A percentile compares a stretch with the other conserved stretches of the same genome.
These are phyloP conservation scores for Aythya baeri DNA, from an alignment of 2,113 vertebrate genomes.

Conservation along the genomic window DNA sequence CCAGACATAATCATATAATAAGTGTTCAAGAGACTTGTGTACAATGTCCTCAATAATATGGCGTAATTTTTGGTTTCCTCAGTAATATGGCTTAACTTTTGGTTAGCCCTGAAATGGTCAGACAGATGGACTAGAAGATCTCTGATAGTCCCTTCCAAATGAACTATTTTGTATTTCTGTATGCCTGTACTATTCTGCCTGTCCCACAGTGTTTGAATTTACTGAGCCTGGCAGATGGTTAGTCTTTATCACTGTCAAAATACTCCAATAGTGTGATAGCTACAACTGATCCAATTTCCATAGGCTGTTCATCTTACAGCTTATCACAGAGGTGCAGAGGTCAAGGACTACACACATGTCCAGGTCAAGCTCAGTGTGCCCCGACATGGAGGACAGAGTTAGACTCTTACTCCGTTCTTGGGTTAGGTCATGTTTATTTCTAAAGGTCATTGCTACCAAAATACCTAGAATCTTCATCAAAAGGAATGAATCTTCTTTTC, in stretches of 20 bases:
- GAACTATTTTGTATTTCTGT: neutral
- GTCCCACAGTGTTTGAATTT: neutral
- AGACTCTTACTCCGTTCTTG: neutral
- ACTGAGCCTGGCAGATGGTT: neutral
- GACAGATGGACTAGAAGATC: neutral
- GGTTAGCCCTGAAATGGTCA: neutral
- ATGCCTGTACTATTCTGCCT: neutral
- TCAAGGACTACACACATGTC: neutral
- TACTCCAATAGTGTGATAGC: neutral
- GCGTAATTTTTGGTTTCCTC: too few species aligned
- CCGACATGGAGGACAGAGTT: neutral
- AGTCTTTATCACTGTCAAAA: neutral
- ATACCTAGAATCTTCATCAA: neutral
- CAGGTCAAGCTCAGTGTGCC: neutral
- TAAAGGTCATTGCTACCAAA: neutral
- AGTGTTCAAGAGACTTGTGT: too few species aligned
- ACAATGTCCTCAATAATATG: too few species aligned
- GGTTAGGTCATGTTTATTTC: neutral
- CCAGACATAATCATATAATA: too few species aligned
- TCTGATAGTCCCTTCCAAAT: neutral
- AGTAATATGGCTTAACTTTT: neutral
- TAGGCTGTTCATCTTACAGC: neutral
- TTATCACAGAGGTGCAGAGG: neutral
- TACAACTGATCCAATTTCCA: neutral
- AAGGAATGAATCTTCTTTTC: neutral